phyloP scores from a whole-genome alignment of 2,888 invertebrate species.

The Cephus pulcher region DNA sequence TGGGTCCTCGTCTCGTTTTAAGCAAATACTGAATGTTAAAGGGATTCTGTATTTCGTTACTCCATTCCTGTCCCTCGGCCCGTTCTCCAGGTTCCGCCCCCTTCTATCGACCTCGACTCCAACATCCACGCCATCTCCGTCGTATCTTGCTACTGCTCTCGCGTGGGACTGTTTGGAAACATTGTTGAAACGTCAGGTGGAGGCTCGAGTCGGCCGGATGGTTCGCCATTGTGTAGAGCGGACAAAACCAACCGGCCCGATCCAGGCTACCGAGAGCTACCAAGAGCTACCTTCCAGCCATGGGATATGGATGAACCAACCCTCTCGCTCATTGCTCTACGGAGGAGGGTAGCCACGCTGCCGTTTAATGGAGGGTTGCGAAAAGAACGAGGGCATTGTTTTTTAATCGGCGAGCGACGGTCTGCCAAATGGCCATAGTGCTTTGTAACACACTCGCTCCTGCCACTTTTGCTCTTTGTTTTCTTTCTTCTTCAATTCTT shows the following conservation, averaged over 20 bases:
- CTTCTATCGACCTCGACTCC: background rate
- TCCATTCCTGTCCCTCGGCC: background rate
- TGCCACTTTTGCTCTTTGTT: too few species aligned
- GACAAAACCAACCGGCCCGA: background rate
- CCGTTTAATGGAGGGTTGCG: conserved; percentile 1
- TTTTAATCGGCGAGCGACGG: conserved; percentile 2
- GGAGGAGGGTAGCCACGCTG: background rate
- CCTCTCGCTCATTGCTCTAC: too few species aligned
- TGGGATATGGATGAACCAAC: too few species aligned
- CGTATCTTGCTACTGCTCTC: conserved; percentile 9
- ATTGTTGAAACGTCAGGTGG: conserved; percentile 51
- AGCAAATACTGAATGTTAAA: conserved; percentile 53
- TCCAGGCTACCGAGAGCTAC: too few species aligned
- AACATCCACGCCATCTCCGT: background rate
- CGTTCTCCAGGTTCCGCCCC: background rate
- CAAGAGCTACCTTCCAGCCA: too few species aligned
- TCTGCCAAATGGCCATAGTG: background rate
- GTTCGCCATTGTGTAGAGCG: background rate
- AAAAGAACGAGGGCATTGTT: conserved; percentile 22
- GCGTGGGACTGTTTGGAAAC: conserved; percentile 47
- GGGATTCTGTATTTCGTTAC: conserved; percentile 31
- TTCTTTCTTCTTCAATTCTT: too few species aligned
- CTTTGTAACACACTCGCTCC: too few species aligned
- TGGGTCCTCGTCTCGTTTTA: conserved; percentile 43
- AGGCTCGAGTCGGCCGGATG: conserved; percentile 9